Evolutionary conservation across 1,140 invertebrate species (phyloP).

Genomic region (Tetramorium alpestre): DNA sequence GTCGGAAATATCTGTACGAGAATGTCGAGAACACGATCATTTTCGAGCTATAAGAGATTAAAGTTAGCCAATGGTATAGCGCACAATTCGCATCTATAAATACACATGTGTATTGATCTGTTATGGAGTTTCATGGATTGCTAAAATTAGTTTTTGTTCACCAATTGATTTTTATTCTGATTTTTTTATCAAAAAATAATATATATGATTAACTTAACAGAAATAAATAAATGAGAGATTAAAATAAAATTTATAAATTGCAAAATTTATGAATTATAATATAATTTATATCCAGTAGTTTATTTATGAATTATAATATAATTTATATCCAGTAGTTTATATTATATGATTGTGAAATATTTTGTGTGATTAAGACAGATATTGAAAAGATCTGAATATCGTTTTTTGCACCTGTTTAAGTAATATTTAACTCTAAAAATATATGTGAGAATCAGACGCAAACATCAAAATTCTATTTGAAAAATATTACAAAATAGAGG

Average conservation of each 20-base stretch:
- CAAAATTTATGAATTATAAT: not conserved
- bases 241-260: not conserved
- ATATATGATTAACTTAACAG: not conserved
- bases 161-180: not conserved
- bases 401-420: not conserved
- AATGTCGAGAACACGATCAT: not conserved
- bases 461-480: not conserved
- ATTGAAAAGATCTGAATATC: not conserved
- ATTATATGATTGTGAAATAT: not conserved
- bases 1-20: not conserved
- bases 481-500: not conserved
- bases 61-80: not conserved
- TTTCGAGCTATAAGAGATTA: not conserved
- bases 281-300: not conserved
- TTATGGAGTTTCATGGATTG: not conserved
- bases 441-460: not conserved
- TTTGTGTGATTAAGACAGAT: not conserved
- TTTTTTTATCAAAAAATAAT: not conserved
- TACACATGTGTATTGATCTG: not conserved
- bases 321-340: not conserved
- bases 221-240: not conserved
- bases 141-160: not conserved
- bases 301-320: not conserved
- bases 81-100: not conserved
- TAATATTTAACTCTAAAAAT: not conserved